These are phyloP conservation scores for Malurus melanocephalus DNA, from an alignment of 2,113 vertebrate genomes.

Conservation along the genomic window DNA sequence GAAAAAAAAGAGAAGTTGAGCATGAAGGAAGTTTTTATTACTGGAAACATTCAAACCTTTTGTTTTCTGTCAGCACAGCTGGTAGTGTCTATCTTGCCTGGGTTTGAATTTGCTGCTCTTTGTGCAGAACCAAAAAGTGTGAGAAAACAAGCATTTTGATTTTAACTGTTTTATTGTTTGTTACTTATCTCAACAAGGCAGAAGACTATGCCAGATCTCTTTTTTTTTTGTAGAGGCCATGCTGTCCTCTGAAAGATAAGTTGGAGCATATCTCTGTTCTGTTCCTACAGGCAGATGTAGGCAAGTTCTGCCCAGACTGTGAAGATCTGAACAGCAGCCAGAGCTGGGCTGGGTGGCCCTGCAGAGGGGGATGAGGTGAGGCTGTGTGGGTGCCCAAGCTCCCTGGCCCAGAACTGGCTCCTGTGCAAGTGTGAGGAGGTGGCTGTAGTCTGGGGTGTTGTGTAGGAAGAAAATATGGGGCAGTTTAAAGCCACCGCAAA, in stretches of 20 bases:
- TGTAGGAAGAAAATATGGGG: background rate
- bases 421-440: background rate
- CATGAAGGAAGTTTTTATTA: background rate
- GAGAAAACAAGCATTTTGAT: background rate
- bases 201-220: background rate
- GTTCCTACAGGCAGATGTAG: background rate
- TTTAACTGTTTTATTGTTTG: background rate
- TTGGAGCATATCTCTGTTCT: background rate
- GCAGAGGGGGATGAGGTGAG: background rate
- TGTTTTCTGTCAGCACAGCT: background rate
- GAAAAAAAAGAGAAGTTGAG: too few species aligned
- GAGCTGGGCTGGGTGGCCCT: background rate
- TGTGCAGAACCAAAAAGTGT: background rate
- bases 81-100: background rate
- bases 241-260: background rate
- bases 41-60: background rate
- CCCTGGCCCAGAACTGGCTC: background rate
- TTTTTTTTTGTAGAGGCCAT: background rate
- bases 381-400: fast-evolving
- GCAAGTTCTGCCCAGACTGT: background rate
- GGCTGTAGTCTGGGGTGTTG: background rate
- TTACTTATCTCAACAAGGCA: background rate
- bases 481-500: background rate
- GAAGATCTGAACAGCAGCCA: background rate
- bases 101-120: background rate